phyloP scores from a whole-genome alignment of 2,888 invertebrate genomes.

The Epinotia ramella region DNA sequence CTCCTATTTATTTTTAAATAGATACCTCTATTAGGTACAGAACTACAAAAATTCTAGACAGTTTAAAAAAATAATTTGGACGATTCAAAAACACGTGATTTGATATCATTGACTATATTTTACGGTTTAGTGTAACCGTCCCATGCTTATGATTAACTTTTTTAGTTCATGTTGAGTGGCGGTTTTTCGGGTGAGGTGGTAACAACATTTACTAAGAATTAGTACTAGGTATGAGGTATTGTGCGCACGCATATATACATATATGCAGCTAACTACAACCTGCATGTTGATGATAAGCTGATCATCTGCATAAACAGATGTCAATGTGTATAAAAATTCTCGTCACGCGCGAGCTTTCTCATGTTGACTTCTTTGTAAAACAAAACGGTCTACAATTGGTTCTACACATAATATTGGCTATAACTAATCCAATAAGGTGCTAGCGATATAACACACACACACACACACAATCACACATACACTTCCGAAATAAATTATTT shows the following conservation, averaged over 20 bases:
- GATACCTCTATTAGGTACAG: too few relatives aligned
- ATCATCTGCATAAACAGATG: constrained; percentile 27
- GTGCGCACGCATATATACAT: background rate
- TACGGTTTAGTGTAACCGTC: too few relatives aligned
- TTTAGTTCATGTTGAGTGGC: too few relatives aligned
- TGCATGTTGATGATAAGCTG: background rate
- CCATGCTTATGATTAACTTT: too few relatives aligned
- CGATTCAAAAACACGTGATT: too few relatives aligned
- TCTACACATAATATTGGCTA: constrained; percentile 70
- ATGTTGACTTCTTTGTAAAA: constrained; percentile 70
- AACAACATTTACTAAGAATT: background rate
- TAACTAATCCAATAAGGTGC: constrained; percentile 68
- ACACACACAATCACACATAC: too few relatives aligned
- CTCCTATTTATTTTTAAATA: too few relatives aligned
- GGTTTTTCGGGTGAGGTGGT: background rate
- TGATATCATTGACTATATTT: too few relatives aligned
- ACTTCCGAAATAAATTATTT: too few relatives aligned
- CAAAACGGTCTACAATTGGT: constrained; percentile 65
- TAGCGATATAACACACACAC: too few relatives aligned
- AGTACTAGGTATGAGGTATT: background rate
- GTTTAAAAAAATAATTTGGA: too few relatives aligned
- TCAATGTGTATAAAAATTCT: constrained; percentile 53
- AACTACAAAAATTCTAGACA: too few relatives aligned
- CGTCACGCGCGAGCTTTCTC: constrained; percentile 66
- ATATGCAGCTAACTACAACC: background rate